Evolutionary conservation across 2,888 invertebrate species (phyloP).

Genomic region (Lasioglossum pauxillum): DNA sequence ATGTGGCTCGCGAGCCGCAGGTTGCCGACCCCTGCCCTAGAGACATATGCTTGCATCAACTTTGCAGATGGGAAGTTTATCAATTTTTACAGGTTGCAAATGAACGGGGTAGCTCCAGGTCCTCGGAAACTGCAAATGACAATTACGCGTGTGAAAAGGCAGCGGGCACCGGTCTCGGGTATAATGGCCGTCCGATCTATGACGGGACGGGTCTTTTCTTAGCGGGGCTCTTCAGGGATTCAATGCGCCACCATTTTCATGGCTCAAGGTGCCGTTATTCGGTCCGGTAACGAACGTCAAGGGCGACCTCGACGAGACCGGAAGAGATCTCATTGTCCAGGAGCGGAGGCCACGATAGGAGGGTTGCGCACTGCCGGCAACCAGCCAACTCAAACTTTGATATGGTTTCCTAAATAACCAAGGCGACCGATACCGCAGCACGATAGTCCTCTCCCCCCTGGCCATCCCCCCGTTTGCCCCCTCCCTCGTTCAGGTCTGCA

Average conservation of each 20-base stretch:
- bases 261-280: slow-evolving; percentile 67
- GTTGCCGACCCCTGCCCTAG: no score
- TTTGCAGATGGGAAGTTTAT: not conserved
- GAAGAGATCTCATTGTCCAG: slow-evolving; percentile 78
- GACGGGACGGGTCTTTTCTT: slow-evolving; percentile 57
- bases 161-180: slow-evolving; percentile 1
- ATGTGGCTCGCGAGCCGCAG: no score
- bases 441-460: slow-evolving; percentile 70
- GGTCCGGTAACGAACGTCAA: slow-evolving; percentile 74
- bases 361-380: slow-evolving; percentile 71
- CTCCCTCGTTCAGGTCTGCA: slow-evolving; percentile 36
- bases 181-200: slow-evolving; percentile 52
- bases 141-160: slow-evolving; percentile 8
- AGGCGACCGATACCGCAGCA: slow-evolving; percentile 80
- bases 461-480: slow-evolving; percentile 29
- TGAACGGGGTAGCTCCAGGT: not conserved
- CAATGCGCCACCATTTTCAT: slow-evolving; percentile 61
- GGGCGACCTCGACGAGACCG: slow-evolving; percentile 71
- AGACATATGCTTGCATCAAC: not conserved
- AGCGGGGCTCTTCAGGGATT: slow-evolving; percentile 46
- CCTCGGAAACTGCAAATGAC: not conserved
- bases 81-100: not conserved
- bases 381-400: slow-evolving; percentile 81
- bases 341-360: slow-evolving; percentile 69
- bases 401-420: slow-evolving; percentile 83